A percentile compares a stretch with the other conserved stretches of the same genome.
These are phyloP conservation scores for Sebastes cheni DNA, from an alignment of 2,797 vertebrate species.

Conservation along the genomic window DNA sequence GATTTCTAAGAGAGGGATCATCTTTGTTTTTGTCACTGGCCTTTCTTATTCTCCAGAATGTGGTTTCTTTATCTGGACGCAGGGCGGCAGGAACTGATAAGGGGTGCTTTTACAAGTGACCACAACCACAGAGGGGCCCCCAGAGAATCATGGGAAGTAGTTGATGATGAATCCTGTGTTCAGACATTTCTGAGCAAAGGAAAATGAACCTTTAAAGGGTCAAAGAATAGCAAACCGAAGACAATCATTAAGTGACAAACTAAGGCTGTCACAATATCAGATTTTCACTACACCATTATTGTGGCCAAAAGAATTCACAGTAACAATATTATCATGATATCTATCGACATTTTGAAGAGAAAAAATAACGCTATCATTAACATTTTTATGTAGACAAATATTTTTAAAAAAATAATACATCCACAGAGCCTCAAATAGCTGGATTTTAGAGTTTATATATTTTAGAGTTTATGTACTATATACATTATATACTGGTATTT, in stretches of 20 bases:
- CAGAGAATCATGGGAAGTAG: constrained; percentile 9
- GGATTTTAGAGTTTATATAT: too few species aligned
- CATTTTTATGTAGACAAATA: too few species aligned
- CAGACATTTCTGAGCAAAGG: neutral
- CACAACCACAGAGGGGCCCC: constrained; percentile 22
- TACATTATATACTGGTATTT: too few species aligned
- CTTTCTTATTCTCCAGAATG: neutral
- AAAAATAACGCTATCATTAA: too few species aligned
- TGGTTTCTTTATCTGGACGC: constrained; percentile 24
- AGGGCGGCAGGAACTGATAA: constrained; percentile 46
- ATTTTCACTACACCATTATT: too few species aligned
- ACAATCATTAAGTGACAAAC: too few species aligned
- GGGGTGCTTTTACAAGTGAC: constrained; percentile 2
- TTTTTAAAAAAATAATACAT: too few species aligned
- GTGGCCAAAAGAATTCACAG: neutral
- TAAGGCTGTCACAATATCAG: too few species aligned
- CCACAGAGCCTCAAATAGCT: too few species aligned
- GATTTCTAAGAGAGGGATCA: neutral
- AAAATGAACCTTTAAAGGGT: neutral
- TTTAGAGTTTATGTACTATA: too few species aligned
- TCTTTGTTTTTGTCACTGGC: accelerated
- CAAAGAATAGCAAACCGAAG: neutral
- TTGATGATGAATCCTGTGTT: neutral
- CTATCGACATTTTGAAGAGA: too few species aligned
- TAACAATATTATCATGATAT: too few species aligned